Conservation (phyloP, 23 tunicate species). For the Phallusia fumigata region DNA sequence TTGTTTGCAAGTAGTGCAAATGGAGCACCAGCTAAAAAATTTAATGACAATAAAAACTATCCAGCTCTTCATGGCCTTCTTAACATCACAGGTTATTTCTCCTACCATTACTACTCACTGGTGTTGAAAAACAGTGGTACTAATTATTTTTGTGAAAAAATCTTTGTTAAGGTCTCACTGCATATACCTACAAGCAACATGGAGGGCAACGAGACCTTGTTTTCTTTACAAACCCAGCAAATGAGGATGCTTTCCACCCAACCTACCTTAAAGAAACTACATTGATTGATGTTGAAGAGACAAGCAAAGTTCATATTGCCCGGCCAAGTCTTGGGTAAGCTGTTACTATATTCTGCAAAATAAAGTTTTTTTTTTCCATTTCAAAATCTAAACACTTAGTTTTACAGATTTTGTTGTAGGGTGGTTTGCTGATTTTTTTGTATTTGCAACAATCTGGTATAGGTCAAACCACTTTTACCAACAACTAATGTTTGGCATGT, state of each 20-base stretch:
- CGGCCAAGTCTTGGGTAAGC: slow-evolving; percentile 69
- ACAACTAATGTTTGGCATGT: too few relatives aligned
- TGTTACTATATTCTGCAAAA: not conserved
- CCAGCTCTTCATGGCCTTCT: slow-evolving; percentile 62
- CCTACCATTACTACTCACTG: not conserved
- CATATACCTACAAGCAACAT: slow-evolving; percentile 26
- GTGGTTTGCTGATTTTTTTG: too few relatives aligned
- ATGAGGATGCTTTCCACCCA: slow-evolving; percentile 81
- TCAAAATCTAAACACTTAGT: too few relatives aligned
- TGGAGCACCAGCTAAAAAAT: slow-evolving; percentile 58
- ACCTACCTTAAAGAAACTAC: slow-evolving; percentile 27
- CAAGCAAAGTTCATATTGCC: slow-evolving; percentile 35
- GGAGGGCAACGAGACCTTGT: slow-evolving; percentile 42
- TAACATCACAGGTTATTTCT: slow-evolving; percentile 31
- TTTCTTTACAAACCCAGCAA: slow-evolving; percentile 65
- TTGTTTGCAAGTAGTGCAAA: slow-evolving; percentile 61
- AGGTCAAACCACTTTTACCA: too few relatives aligned
- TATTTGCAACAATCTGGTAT: too few relatives aligned
- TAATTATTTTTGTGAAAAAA: not conserved
- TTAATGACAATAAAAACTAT: slow-evolving; percentile 40
- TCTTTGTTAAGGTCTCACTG: slow-evolving; percentile 31
- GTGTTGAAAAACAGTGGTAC: too few relatives aligned
- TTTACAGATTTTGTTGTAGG: too few relatives aligned
- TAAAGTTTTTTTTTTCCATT: too few relatives aligned
- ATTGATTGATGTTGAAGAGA: slow-evolving; percentile 34